Evolutionary conservation across 2,113 vertebrate genomes (phyloP).

Genomic region (Pterocles burchelli): DNA sequence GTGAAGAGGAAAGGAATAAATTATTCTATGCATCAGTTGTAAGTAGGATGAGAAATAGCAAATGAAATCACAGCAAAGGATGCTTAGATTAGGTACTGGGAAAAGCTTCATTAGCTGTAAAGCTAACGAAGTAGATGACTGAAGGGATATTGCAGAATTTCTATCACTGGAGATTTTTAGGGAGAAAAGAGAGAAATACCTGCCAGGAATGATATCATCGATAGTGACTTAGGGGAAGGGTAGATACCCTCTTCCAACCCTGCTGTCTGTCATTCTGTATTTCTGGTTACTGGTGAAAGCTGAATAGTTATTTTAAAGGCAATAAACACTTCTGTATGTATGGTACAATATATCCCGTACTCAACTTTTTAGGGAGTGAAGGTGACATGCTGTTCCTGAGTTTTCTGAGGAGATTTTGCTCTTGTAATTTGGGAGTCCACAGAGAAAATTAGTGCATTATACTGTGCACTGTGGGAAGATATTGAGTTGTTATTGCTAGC

Average conservation of each 20-base stretch:
- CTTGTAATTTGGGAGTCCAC: background rate
- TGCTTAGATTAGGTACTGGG: background rate
- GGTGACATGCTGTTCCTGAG: background rate
- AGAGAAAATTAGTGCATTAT: background rate
- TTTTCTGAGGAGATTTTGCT: background rate
- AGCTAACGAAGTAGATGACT: background rate
- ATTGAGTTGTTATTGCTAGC: background rate
- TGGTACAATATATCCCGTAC: background rate
- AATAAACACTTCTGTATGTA: background rate
- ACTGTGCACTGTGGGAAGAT: background rate
- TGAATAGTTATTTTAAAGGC: background rate
- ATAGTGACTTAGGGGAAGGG: background rate
- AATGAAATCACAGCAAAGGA: background rate
- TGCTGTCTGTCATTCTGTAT: background rate
- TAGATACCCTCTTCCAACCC: background rate
- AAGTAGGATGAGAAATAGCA: background rate
- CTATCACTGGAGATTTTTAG: background rate
- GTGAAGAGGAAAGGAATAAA: background rate
- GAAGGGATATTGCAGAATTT: background rate
- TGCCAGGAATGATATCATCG: background rate
- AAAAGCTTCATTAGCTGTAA: background rate
- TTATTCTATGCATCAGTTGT: background rate
- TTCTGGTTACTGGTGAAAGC: background rate
- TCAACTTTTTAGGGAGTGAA: background rate
- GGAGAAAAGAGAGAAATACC: background rate